phyloP scores from a whole-genome alignment of 2,113 vertebrate species.

The Xenopus tropicalis region DNA sequence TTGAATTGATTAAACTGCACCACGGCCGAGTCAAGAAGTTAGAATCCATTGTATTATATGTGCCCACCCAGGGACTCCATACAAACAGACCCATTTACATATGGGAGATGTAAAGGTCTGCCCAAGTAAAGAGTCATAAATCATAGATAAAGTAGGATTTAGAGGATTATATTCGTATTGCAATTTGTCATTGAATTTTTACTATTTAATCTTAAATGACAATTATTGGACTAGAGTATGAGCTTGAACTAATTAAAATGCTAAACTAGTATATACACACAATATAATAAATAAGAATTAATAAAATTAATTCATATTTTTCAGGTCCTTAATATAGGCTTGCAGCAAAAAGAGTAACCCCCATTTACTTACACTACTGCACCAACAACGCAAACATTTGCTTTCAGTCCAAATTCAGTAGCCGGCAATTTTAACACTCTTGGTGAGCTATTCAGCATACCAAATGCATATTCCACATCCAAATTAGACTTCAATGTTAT shows the following conservation, averaged over 20 bases:
- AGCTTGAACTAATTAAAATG: not conserved
- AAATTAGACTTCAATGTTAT: too few species aligned
- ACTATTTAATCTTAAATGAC: too few species aligned
- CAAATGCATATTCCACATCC: too few species aligned
- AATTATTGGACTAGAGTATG: not conserved
- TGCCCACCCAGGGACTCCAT: slow-evolving; percentile 16
- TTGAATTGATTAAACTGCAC: slow-evolving; percentile 6
- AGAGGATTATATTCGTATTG: not conserved
- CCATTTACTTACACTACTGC: too few species aligned
- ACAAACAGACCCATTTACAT: slow-evolving; percentile 8
- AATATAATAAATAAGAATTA: too few species aligned
- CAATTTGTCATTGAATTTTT: not conserved
- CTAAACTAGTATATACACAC: too few species aligned
- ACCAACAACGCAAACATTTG: too few species aligned
- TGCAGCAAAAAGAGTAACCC: too few species aligned
- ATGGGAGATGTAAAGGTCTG: not conserved
- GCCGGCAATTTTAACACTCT: too few species aligned
- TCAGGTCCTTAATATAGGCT: not conserved
- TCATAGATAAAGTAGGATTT: not conserved
- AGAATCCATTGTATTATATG: slow-evolving; percentile 12
- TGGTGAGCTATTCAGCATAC: too few species aligned
- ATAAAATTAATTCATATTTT: not conserved
- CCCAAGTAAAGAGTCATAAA: slow-evolving; percentile 1
- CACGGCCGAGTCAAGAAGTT: not conserved
- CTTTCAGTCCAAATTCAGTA: too few species aligned